Evolutionary conservation across 2,797 vertebrate genomes (phyloP).

Genomic region (Sebastes glaucus): DNA sequence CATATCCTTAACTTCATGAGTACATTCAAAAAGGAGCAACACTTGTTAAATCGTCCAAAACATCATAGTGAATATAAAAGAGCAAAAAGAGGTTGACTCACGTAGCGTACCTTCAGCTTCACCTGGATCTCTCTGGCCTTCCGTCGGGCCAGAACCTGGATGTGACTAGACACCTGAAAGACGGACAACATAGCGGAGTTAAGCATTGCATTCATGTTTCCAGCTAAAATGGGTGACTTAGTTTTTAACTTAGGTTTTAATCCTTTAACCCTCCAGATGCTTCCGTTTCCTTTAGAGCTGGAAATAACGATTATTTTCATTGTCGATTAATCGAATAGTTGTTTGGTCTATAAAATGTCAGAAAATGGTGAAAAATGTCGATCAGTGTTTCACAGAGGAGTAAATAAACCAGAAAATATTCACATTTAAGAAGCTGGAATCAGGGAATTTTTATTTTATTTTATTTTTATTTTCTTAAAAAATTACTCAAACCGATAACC

Average conservation of each 20-base stretch:
- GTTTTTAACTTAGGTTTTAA: too few species aligned
- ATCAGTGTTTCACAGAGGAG: too few species aligned
- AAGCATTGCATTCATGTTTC: not conserved
- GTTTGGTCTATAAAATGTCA: too few species aligned
- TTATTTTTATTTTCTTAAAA: too few species aligned
- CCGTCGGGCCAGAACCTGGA: conserved; percentile 94
- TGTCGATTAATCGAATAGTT: too few species aligned
- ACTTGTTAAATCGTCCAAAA: not conserved
- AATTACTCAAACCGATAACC: too few species aligned
- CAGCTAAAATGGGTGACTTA: not conserved
- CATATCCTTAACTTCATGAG: not conserved
- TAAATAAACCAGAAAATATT: too few species aligned
- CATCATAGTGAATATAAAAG: conserved; percentile 5
- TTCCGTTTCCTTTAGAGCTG: not conserved
- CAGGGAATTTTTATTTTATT: too few species aligned
- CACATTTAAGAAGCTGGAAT: too few species aligned
- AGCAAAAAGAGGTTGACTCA: conserved; percentile 69
- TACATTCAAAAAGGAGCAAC: not conserved
- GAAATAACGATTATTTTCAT: too few species aligned
- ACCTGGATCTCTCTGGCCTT: conserved; percentile 98
- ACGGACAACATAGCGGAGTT: not conserved
- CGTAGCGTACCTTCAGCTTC: conserved; percentile 94
- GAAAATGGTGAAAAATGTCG: too few species aligned
- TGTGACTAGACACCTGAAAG: conserved; percentile 94
- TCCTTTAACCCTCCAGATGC: not conserved